Evolutionary conservation across 2,888 invertebrate genomes (phyloP), one percentile per base, ranked within the genome.

Genomic region (Slavum lentiscoides): DNA sequence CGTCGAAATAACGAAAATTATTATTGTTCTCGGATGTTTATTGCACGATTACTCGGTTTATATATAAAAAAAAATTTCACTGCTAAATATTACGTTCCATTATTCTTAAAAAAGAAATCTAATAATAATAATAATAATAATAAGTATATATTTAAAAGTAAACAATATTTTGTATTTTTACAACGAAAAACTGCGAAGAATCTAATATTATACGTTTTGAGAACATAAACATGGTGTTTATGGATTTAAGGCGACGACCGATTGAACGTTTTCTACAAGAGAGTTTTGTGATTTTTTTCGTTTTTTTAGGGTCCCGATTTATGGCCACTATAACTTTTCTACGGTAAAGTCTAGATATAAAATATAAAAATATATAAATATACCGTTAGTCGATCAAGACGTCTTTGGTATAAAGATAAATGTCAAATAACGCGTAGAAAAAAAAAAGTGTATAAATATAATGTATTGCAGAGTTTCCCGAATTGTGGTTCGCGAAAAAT

Each of bases 41-140:
- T 76, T 53, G 76, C 76, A 77, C 76, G 61, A 77, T 69, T 69
- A 62, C 68, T 61, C 61, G 68, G 21, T 59, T 53, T 69, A 69
- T 61, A 49, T 37, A 23, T n/a, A 37, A 53, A 61, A 69, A 77
- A 77, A 53, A 77, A 69, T 53, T 30, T n/a, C 17, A 53, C 53
- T 53, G 68, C 15, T 21, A 7, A 7, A 66, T 7, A 21, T 1
- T n/a, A 74, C 37, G 21, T 11, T 2, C 39, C 58, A 1, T 39
- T 58, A 5, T 11, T 21, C n/a, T 55, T n/a, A 5, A 23, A 23
- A 19, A 19, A 9, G 21, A 39, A 17, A 11, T 17, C 15, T 7
- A 49, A 62, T 30, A 30, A 30, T 30, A 30, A 30, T 30, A 30
- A 30, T 30, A 30, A 30, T 30, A 30, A 30, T 30, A 30, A 30